phyloP scores from a whole-genome alignment of 2,797 vertebrate species.

The Centropyge bicolor region DNA sequence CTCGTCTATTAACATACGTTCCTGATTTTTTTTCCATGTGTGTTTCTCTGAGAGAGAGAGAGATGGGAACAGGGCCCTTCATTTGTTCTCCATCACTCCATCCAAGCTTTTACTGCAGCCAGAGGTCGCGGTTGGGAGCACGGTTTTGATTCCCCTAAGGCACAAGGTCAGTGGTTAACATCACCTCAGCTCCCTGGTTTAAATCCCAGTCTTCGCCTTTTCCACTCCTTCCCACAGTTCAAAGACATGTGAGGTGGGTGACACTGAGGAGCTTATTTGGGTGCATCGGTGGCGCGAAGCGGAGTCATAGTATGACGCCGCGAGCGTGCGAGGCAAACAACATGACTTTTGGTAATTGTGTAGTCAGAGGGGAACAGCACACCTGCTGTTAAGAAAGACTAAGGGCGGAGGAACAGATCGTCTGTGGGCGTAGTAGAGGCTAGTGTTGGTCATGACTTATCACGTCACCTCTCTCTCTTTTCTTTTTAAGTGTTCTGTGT shows the following conservation, averaged over 20 bases:
- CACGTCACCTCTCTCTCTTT: background rate
- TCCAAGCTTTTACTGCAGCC: slow-evolving; percentile 6
- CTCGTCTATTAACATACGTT: slow-evolving; percentile 71
- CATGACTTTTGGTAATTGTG: background rate
- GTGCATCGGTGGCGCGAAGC: background rate
- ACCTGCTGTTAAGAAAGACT: background rate
- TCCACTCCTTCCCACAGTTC: slow-evolving; percentile 4
- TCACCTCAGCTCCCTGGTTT: slow-evolving; percentile 17
- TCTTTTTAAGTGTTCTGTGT: background rate
- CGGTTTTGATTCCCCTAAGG: slow-evolving; percentile 13
- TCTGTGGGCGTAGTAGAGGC: background rate
- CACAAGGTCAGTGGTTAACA: slow-evolving; percentile 23
- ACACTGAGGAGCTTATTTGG: slow-evolving; percentile 6
- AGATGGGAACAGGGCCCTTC: slow-evolving; percentile 9
- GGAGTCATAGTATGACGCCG: slow-evolving; percentile 2
- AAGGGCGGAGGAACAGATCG: no score
- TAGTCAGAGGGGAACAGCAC: background rate
- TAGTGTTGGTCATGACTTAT: background rate
- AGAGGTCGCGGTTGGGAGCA: slow-evolving; percentile 18
- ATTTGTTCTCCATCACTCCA: slow-evolving; percentile 15
- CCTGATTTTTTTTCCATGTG: slow-evolving; percentile 14
- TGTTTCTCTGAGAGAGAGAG: slow-evolving; percentile 7
- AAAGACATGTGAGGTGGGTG: slow-evolving; percentile 20
- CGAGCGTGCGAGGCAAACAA: background rate
- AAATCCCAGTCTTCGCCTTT: slow-evolving; percentile 12